Evolutionary conservation across 2,113 vertebrate species (phyloP).

Genomic region (Ranitomeya variabilis): DNA sequence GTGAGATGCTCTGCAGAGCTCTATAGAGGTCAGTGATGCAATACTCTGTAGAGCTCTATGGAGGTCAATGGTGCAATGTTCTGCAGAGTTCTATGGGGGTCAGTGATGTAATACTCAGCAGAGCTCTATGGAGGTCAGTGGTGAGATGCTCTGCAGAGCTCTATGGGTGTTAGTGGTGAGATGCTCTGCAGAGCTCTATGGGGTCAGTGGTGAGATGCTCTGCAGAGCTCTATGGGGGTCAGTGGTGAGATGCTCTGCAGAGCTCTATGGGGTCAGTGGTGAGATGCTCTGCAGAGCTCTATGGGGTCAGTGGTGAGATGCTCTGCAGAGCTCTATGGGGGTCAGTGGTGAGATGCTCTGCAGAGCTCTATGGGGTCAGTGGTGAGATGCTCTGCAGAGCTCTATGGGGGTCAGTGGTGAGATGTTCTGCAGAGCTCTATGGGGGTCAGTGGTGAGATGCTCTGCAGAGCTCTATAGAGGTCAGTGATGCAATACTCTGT

Average conservation of each 20-base stretch:
- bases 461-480: background rate
- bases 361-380: background rate
- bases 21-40: background rate
- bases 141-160: background rate
- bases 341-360: too few relatives aligned
- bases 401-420: too few relatives aligned
- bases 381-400: background rate
- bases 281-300: slow-evolving; percentile 1
- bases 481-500: background rate
- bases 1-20: too few relatives aligned
- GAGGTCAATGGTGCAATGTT: background rate
- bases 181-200: too few relatives aligned
- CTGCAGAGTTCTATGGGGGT: background rate
- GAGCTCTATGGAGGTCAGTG: background rate
- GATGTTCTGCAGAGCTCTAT: background rate
- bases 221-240: background rate
- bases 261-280: too few relatives aligned
- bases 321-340: background rate
- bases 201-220: background rate
- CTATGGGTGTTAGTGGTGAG: background rate
- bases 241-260: background rate
- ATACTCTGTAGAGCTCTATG: background rate
- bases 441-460: background rate
- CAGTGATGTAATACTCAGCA: background rate
- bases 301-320: background rate